These are phyloP conservation scores for Neoarius graeffei DNA, from an alignment of 2,113 vertebrate species.

Conservation along the genomic window DNA sequence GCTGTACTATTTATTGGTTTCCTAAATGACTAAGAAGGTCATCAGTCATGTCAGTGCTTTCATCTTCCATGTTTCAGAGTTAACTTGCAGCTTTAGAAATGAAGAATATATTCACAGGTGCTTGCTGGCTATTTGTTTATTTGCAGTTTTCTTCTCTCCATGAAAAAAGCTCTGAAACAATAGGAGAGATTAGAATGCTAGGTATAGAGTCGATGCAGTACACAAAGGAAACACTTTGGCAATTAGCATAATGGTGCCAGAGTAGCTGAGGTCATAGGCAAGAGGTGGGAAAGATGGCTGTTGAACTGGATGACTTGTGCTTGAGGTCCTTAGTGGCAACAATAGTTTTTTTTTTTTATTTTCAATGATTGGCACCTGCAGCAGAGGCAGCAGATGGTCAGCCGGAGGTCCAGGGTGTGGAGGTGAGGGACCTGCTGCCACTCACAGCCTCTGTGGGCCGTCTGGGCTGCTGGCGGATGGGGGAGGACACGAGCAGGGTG, in stretches of 20 bases:
- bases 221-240: background rate
- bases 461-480: slow-evolving; percentile 62
- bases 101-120: slow-evolving; percentile 54
- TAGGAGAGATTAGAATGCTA: slow-evolving; percentile 40
- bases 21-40: slow-evolving; percentile 64
- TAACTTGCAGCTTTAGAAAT: slow-evolving; percentile 67
- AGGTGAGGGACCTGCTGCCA: slow-evolving; percentile 66
- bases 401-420: slow-evolving; percentile 59
- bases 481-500: slow-evolving; percentile 38
- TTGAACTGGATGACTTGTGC: background rate
- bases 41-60: slow-evolving; percentile 66
- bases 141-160: background rate
- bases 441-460: slow-evolving; percentile 65
- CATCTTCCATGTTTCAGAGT: slow-evolving; percentile 58
- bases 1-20: slow-evolving; percentile 43
- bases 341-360: background rate
- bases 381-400: slow-evolving; percentile 69
- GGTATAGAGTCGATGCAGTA: slow-evolving; percentile 8
- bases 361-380: slow-evolving; percentile 70
- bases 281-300: slow-evolving; percentile 11
- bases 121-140: slow-evolving; percentile 52
- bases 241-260: slow-evolving; percentile 32
- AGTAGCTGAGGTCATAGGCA: background rate
- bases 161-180: slow-evolving; percentile 10
- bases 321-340: background rate